These are phyloP conservation scores for human DNA, from an alignment of 2,113 vertebrate genomes.

Conservation along the genomic window DNA sequence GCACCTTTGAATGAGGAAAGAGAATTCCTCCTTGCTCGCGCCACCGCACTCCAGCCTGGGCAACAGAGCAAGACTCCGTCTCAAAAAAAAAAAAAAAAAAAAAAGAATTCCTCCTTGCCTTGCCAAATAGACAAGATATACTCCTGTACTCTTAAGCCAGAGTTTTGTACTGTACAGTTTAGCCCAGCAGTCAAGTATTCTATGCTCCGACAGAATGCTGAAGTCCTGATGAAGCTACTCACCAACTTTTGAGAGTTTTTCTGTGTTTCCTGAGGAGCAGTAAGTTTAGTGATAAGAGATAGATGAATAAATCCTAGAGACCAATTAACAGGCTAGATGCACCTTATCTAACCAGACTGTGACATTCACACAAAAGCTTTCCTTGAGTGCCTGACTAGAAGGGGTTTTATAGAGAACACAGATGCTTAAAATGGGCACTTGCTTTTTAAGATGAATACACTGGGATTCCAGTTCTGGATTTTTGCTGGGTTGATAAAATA, in stretches of 20 bases:
- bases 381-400: slow-evolving; percentile 36
- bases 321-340: slow-evolving; percentile 63
- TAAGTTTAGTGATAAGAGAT: slow-evolving; percentile 52
- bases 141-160: neutral
- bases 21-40: neutral
- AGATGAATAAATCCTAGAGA: slow-evolving; percentile 53
- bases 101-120: neutral
- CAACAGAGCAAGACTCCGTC: too few relatives aligned
- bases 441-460: neutral
- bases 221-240: neutral
- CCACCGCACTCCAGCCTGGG: too few relatives aligned
- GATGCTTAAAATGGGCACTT: neutral
- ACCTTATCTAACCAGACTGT: slow-evolving; percentile 61
- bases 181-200: neutral
- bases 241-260: neutral
- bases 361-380: slow-evolving; percentile 56
- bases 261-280: slow-evolving; percentile 42
- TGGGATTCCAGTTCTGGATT: neutral
- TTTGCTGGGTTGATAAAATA: slow-evolving; percentile 5
- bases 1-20: neutral
- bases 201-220: neutral
- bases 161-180: neutral
- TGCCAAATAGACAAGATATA: neutral
- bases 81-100: neutral
- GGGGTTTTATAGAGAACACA: slow-evolving; percentile 3